Base-by-base conservation (phyloP, 1,140 invertebrate genomes). In the Leptopilina clavipes region DNA sequence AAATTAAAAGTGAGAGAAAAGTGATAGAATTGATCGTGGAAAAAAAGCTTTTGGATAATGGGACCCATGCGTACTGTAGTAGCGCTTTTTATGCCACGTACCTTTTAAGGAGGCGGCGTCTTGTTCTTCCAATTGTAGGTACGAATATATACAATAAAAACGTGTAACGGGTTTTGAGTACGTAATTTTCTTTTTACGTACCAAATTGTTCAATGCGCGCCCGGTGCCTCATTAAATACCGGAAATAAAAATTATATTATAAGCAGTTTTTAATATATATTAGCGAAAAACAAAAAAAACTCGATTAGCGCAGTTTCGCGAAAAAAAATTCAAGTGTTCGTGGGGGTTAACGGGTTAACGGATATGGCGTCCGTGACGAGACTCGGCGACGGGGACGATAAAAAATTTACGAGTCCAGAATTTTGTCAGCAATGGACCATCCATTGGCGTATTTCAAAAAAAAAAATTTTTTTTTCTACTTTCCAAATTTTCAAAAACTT, bases 31-130 rank as follows among this genome's bases (percentile, higher is more conserved):
- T 71, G 19, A 76, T 52, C n/a, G 72, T 59, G 70, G 25, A 74
- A 71, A 72, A 73, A 74, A 83, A 79, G 77, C 83, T 83, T 43
- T 83, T 83, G 81, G 82, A 83, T 71, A 77, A 85, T 83, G 83
- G 83, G 83, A 85, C 83, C 83, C 83, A 80, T 79, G 83, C 83
- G 80, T 85, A 83, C 82, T 77, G 79, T 76, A n/a, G n/a, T n/a
- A 84, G 74, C 80, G 81, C 74, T 82, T 83, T 83, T 79, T 83
- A 79, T 79, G 45, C 76, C 82, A 79, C 73, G 14, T 77, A 77
- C 76, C 59, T 70, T 19, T 19, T 52, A 40, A 71, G 31, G 59
- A 75, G 75, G 44, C 78, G 83, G 83, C 81, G 79, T 84, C 82
- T 84, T 84, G 83, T 84, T 84, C 83, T 84, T 84, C 83, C 83